Evolutionary conservation across 2,888 invertebrate genomes (phyloP), one percentile per base, ranked within the genome.

Genomic region (Synergus japonicus): DNA sequence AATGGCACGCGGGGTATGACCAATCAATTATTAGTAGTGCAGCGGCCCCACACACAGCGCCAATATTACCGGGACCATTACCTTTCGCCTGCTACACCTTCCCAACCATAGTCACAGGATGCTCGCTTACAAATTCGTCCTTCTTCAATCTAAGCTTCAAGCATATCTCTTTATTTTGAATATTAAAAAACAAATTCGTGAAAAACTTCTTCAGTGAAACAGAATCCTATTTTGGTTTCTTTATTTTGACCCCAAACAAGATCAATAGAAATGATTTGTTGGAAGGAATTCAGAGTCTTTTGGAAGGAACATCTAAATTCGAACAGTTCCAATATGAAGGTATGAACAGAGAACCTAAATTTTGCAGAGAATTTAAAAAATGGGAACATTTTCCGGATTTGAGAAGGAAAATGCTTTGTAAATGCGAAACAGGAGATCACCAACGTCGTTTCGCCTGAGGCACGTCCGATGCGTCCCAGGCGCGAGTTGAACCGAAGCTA

Each of bases 1-100:
- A 91, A 91, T 90, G 88, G 89, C 87, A 88, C 85, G 87, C 87
- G 82, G 86, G 88, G 92, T 92, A 92, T 92, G 92, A 92, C 92
- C 91, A 92, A 92, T 92, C 92, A 92, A 92, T 92, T 92, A 92
- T 90, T 91, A 92, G 90, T 92, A 92, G 91, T 92, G 91, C 90
- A 91, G 89, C 89, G 90, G 88, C 89, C 88, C 88, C 89, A 89
- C 89, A 87, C 90, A 87, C 86, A 88, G 90, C 87, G 87, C 89
- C 90, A 86, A 89, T 90, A 91, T 91, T 91, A 91, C 90, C 87
- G 87, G 87, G 88, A 85, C 89, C 89, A 91, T 91, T 91, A 91
- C 90, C 91, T 89, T 89, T 90, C 89, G 89, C 88, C 87, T 86
- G 87, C 85, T 87, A 85, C 87, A 88, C 89, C 88, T 88, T 88